Percentiles rank a stretch among this genome's conserved stretches.
Conservation (phyloP, 1,140 invertebrate genomes). For the Camponotus vicinus region DNA sequence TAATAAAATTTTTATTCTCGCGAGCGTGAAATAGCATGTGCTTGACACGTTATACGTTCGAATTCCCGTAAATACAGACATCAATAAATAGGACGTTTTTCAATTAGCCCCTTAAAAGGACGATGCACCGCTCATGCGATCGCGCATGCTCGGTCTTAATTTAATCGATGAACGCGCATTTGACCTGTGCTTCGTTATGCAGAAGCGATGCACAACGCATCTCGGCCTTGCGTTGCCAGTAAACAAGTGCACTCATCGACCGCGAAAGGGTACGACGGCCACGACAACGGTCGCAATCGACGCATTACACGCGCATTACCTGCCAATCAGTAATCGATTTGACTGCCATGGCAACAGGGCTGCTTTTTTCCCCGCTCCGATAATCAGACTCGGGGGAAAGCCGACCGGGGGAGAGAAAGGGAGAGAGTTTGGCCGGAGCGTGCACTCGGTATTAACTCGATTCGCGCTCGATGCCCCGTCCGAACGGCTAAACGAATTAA, state of each 20-base stretch:
- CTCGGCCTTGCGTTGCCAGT: constrained; percentile 53
- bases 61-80: background rate
- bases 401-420: constrained; percentile 50
- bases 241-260: constrained; percentile 68
- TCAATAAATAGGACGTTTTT: constrained; percentile 5
- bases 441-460: constrained; percentile 75
- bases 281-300: constrained; percentile 60
- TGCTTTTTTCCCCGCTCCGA: constrained; percentile 61
- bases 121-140: background rate
- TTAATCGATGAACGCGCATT: constrained; percentile 35
- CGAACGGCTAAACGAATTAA: constrained; percentile 72
- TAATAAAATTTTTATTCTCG: background rate
- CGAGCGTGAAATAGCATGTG: too few relatives aligned
- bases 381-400: constrained; percentile 58
- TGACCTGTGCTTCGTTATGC: constrained; percentile 17
- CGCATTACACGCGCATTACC: constrained; percentile 75
- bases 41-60: background rate
- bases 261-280: constrained; percentile 51
- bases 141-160: constrained; percentile 20
- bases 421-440: constrained; percentile 38
- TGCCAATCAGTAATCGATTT: constrained; percentile 76
- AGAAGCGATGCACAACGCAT: constrained; percentile 46
- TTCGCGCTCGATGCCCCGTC: constrained; percentile 66
- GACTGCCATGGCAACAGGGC: constrained; percentile 74
- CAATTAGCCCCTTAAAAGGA: constrained; percentile 24